phyloP scores from a whole-genome alignment of 2,888 invertebrate species.

The Octonoba sinensis region DNA sequence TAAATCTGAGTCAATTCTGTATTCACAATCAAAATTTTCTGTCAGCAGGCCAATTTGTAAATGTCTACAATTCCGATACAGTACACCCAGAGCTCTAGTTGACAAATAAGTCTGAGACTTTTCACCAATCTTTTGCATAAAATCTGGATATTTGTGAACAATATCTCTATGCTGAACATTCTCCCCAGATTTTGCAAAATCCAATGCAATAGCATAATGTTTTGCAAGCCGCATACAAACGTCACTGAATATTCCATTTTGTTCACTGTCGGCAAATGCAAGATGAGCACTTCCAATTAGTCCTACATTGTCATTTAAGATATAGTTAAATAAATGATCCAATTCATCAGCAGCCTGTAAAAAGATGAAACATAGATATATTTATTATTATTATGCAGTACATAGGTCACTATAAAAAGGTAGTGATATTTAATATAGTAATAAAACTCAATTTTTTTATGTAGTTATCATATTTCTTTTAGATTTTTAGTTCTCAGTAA shows the following conservation, averaged over 20 bases:
- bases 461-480: too few relatives aligned
- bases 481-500: too few relatives aligned
- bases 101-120: slow-evolving; percentile 68
- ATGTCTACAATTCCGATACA: slow-evolving; percentile 67
- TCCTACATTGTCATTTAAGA: slow-evolving; percentile 69
- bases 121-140: slow-evolving; percentile 66
- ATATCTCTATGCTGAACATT: slow-evolving; percentile 42
- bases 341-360: slow-evolving; percentile 68
- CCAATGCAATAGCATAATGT: slow-evolving; percentile 68
- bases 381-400: too few relatives aligned
- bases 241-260: slow-evolving; percentile 67
- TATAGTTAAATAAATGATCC: slow-evolving; percentile 70
- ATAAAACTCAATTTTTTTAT: too few relatives aligned
- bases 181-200: slow-evolving; percentile 71
- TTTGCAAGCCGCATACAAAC: slow-evolving; percentile 66
- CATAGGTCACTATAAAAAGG: too few relatives aligned
- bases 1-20: slow-evolving; percentile 23
- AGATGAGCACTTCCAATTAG: slow-evolving; percentile 69
- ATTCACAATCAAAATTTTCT: slow-evolving; percentile 27
- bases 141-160: slow-evolving; percentile 65
- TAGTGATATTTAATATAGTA: too few relatives aligned
- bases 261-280: slow-evolving; percentile 67
- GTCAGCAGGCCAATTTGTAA: slow-evolving; percentile 45
- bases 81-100: slow-evolving; percentile 68
- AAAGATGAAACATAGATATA: not conserved